Evolutionary conservation across 2,797 vertebrate genomes (phyloP), one percentile per base, ranked within the genome.

Genomic region (Rousettus madagascariensis): DNA sequence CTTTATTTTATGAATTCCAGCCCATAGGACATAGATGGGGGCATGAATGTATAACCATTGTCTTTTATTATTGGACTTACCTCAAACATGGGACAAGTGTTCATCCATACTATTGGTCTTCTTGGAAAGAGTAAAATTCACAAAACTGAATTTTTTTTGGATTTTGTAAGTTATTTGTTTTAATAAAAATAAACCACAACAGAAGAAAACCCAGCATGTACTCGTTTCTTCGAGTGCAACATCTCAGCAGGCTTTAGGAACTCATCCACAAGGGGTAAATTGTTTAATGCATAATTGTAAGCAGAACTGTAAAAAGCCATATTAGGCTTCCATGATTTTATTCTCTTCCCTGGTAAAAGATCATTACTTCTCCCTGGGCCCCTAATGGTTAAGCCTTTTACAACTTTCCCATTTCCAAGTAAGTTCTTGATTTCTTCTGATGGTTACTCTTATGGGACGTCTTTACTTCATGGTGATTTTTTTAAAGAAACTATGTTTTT

Each of bases 1-100:
- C 95, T 98, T 95, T 85, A 46, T 96, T 90, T 91, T 95, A 93
- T 97, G 97, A 97, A 95, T 97, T 90, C 28, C 93, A 98, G 96
- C 90, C 95, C 97, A 88, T 24, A 96, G 87, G 88, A 96, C 61
- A 93, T 95, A 77, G 96, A 80, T 66, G 96, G 94, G 93, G 93
- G 91, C 83, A 87, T 79, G 96, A 86, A 17, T 95, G 71, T 94
- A 65, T 94, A 94, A 97, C 36, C 69, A 94, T 95, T 94, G 94
- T 71, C 75, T 95, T 95, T 91, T 83, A 90, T 95, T 41, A 77
- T 93, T 30, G 33, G 89, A 71, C 91, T 96, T 93, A 77, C 13
- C 79, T 30, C 41, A 96, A 87, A 72, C 53, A 71, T 84, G 90
- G 91, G 82, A 89, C 93, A 4, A 95, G 63, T 95, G 92, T 75